Percentiles rank a stretch among this genome's conserved stretches.
These are phyloP conservation scores for Morone saxatilis DNA, from an alignment of 2,113 vertebrate species.

Conservation along the genomic window DNA sequence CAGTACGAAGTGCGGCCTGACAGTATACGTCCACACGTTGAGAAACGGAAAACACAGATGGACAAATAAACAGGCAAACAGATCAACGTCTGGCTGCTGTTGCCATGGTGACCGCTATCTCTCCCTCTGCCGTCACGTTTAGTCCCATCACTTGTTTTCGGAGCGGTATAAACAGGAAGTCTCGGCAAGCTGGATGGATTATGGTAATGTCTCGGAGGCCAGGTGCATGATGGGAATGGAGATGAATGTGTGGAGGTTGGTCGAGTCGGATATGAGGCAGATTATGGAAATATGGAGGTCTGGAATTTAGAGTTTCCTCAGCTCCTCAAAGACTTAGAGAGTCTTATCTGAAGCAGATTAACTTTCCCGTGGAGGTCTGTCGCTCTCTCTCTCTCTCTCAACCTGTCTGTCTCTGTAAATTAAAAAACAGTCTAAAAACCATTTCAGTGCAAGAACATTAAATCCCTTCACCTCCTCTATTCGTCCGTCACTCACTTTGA, in stretches of 20 bases:
- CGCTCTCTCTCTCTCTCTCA: constrained; percentile 7
- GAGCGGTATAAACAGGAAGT: constrained; percentile 63
- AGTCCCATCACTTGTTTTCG: constrained; percentile 16
- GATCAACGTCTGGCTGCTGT: constrained; percentile 35
- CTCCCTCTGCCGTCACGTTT: constrained; percentile 9
- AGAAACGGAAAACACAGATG: constrained; percentile 29
- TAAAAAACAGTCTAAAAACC: background rate
- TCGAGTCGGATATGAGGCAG: constrained; percentile 52
- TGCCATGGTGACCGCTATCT: constrained; percentile 47
- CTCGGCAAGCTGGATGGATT: constrained; percentile 59
- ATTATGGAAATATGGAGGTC: constrained; percentile 74
- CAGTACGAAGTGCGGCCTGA: background rate
- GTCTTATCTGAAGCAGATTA: constrained; percentile 60
- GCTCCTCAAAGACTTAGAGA: constrained; percentile 46
- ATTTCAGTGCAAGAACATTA: background rate
- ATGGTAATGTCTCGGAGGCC: constrained; percentile 61
- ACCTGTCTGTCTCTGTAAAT: constrained; percentile 27
- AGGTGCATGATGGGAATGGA: constrained; percentile 71
- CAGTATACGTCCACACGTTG: background rate
- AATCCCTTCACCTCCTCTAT: background rate
- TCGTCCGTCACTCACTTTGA: constrained; percentile 37
- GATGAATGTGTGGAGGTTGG: constrained; percentile 54
- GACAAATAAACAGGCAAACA: constrained; percentile 14
- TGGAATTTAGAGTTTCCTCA: constrained; percentile 42
- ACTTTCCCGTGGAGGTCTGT: constrained; percentile 29